Evolutionary conservation across 2,888 invertebrate species (phyloP).

Genomic region (Malthinus flaveolus): DNA sequence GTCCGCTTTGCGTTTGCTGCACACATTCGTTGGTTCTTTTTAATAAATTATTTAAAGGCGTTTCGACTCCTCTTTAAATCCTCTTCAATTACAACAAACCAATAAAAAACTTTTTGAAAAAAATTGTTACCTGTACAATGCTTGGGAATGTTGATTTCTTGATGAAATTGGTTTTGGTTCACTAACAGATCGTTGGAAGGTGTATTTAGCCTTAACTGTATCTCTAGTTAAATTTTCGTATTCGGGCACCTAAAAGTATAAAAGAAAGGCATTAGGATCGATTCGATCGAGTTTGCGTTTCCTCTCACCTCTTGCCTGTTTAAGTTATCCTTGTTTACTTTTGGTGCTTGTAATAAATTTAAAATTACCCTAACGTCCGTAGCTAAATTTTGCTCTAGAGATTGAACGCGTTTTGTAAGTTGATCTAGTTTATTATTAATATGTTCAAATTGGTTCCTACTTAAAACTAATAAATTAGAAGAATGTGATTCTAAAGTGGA

Average conservation of each 20-base stretch:
- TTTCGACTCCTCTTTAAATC: too few relatives aligned
- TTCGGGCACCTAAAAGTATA: constrained; percentile 47
- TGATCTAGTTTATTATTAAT: constrained; percentile 71
- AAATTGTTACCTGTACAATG: constrained; percentile 49
- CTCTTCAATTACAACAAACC: too few relatives aligned
- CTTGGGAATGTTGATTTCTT: constrained; percentile 51
- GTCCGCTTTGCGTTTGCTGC: too few relatives aligned
- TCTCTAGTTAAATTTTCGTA: constrained; percentile 52
- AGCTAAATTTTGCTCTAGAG: constrained; percentile 73
- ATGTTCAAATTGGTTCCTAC: constrained; percentile 55
- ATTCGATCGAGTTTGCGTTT: not conserved
- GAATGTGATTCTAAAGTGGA: constrained; percentile 45
- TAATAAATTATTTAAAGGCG: too few relatives aligned
- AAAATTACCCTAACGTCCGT: constrained; percentile 76
- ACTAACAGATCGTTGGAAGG: constrained; percentile 54
- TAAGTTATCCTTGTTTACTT: constrained; percentile 22
- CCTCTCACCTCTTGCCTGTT: constrained; percentile 23
- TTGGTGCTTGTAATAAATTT: constrained; percentile 43
- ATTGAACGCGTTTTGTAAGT: constrained; percentile 68
- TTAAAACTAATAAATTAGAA: constrained; percentile 50
- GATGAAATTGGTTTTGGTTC: constrained; percentile 54
- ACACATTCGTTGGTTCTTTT: too few relatives aligned
- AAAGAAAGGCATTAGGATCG: not conserved
- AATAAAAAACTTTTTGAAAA: too few relatives aligned
- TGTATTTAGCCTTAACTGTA: constrained; percentile 44